Evolutionary conservation across 2,888 invertebrate genomes (phyloP).

Genomic region (Baronia brevicornis): DNA sequence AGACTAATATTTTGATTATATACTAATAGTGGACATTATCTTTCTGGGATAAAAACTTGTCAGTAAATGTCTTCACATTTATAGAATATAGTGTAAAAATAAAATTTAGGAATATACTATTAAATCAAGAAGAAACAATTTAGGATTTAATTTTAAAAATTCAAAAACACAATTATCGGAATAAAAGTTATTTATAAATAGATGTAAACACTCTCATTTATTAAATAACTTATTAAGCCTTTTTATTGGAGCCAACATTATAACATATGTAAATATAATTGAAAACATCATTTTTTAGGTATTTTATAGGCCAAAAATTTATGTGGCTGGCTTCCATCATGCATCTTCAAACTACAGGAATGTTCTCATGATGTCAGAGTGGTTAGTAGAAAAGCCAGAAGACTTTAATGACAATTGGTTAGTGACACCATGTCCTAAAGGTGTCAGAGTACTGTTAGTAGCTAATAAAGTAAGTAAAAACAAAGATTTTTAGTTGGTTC

Average conservation of each 20-base stretch:
- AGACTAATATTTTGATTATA: too few species aligned
- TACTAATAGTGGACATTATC: too few species aligned
- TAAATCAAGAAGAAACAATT: too few species aligned
- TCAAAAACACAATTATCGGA: slow-evolving; percentile 12
- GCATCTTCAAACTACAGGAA: slow-evolving; percentile 46
- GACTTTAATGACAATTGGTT: slow-evolving; percentile 84
- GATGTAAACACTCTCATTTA: background rate
- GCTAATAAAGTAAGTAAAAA: slow-evolving; percentile 75
- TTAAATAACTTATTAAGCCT: background rate
- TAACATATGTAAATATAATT: background rate
- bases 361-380: slow-evolving; percentile 93
- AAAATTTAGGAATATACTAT: too few species aligned
- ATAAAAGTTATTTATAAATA: too few species aligned
- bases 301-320: slow-evolving; percentile 47
- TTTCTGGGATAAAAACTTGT: too few species aligned
- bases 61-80: too few species aligned
- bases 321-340: slow-evolving; percentile 62
- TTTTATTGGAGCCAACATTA: background rate
- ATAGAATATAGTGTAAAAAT: too few species aligned
- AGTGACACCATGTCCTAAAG: slow-evolving; percentile 88
- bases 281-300: slow-evolving; percentile 39
- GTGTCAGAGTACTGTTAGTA: slow-evolving; percentile 87
- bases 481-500: background rate
- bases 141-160: slow-evolving; percentile 2
- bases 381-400: slow-evolving; percentile 90